Base-by-base conservation (phyloP, 30 jellyfish, hydroid and myxozoan species). In the Aurelia sp. region DNA sequence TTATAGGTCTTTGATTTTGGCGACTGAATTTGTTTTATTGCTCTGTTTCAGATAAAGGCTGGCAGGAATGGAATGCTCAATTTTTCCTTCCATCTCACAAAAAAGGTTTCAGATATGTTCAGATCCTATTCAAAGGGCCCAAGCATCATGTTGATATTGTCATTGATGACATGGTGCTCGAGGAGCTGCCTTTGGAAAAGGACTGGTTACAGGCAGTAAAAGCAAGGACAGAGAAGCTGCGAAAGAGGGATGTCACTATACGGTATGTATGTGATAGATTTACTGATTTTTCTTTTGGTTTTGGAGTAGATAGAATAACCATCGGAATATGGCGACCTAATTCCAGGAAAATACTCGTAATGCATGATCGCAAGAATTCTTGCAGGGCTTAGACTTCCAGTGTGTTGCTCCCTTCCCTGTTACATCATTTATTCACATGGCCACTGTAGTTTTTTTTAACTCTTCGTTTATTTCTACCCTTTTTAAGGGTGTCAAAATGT, bases 21-120 rank as follows among this genome's bases (percentile, higher is more conserved):
- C 12, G 12, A 5, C 7, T 35, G 8, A 72, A 35, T 17, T 72
- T 6, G 30, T 12, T 48, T 22, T 4, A 12, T 23, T 33, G 35
- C 52, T 58, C 31, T 31, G 1, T 77, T 67, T 12, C 20, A 91
- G 97, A 91, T 79, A 89, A 91, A 50, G 92, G 85, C 23, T 92
- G 98, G 98, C 94, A 85, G 63, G 88, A 79, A 41, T 92, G 98
- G 98, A 81, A 83, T n/a, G 86, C 93, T 6, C 96, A 86, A 62
- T 92, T 92, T 57, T 76, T 65, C 71, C 78, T 92, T 0, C 98
- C 97, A 6, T 63, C 78, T 12, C 91, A 81, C 81, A 81, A 76
- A 33, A 73, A 71, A 8, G 93, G 95, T 35, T 92, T 69, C 92
- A 48, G 62, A 52, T 92, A 76, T 65, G 98, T 92, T 19, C 90